Percentiles rank a stretch among this genome's conserved stretches.
Conservation (phyloP, 2,888 invertebrate species). For the Allacma fusca region DNA sequence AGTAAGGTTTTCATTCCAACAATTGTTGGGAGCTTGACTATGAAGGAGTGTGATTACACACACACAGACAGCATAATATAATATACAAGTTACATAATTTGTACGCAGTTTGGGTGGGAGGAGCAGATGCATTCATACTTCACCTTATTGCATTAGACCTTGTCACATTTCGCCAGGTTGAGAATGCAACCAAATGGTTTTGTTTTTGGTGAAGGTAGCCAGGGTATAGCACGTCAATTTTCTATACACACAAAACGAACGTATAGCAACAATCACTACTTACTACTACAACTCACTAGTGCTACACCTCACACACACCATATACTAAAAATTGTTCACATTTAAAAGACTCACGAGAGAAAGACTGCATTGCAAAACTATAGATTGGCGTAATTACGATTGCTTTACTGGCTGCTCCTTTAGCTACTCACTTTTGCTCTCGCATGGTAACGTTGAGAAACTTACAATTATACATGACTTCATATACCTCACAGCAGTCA, state of each 20-base stretch:
- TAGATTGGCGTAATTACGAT: constrained; percentile 30
- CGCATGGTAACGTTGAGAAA: too few species aligned
- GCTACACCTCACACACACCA: too few species aligned
- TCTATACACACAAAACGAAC: too few species aligned
- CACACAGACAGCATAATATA: too few species aligned
- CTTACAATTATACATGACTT: too few species aligned
- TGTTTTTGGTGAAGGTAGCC: constrained; percentile 20
- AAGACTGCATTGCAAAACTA: constrained; percentile 29
- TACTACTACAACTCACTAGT: too few species aligned
- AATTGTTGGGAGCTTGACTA: too few species aligned
- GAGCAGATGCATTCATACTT: constrained; percentile 39
- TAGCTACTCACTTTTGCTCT: background rate
- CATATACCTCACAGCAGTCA: too few species aligned
- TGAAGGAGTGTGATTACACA: background rate
- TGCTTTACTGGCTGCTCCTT: too few species aligned
- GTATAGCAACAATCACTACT: too few species aligned
- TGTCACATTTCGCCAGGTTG: constrained; percentile 39
- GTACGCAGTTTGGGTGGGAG: constrained; percentile 39
- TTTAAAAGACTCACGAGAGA: background rate
- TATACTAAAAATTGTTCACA: too few species aligned
- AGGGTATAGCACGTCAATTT: too few species aligned
- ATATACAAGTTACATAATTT: constrained; percentile 26
- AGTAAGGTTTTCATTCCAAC: constrained; percentile 4
- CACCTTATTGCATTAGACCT: constrained; percentile 38
- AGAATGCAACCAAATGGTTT: constrained; percentile 32